A percentile compares a stretch with the other conserved stretches of the same genome.
Evolutionary conservation across 2,113 vertebrate species (phyloP).

Genomic region (Oryzias curvinotus): DNA sequence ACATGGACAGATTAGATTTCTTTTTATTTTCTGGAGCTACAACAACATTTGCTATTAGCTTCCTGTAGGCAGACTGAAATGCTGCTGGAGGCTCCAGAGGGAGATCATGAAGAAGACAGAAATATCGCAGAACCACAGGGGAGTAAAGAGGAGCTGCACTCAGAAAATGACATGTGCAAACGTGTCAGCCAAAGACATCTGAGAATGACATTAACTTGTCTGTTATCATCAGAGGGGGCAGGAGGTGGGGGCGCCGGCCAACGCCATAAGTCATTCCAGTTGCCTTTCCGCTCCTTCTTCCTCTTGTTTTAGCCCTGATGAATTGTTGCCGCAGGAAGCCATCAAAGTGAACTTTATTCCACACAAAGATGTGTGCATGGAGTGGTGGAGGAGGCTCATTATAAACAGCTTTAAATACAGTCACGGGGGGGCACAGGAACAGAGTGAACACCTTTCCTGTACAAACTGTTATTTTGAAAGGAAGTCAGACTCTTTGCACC

Average conservation of each 20-base stretch:
- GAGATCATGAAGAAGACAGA: constrained; percentile 40
- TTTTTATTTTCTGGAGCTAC: constrained; percentile 18
- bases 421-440: no score
- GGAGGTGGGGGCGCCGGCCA: neutral
- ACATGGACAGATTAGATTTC: constrained; percentile 6
- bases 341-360: neutral
- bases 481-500: no score
- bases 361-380: neutral
- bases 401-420: no score
- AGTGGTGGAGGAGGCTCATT: no score
- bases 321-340: neutral
- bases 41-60: constrained; percentile 5
- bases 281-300: neutral
- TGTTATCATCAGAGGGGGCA: constrained; percentile 27
- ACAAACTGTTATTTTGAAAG: no score
- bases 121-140: constrained; percentile 54
- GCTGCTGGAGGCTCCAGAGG: constrained; percentile 29
- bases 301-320: neutral
- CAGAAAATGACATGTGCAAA: constrained; percentile 30
- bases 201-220: constrained; percentile 42
- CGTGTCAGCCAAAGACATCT: constrained; percentile 42
- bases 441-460: no score
- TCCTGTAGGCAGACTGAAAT: constrained; percentile 36
- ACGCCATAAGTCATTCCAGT: neutral
- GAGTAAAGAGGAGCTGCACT: constrained; percentile 25